Conservation (phyloP, 2,113 vertebrate genomes). For the Rhinolophus sinicus region DNA sequence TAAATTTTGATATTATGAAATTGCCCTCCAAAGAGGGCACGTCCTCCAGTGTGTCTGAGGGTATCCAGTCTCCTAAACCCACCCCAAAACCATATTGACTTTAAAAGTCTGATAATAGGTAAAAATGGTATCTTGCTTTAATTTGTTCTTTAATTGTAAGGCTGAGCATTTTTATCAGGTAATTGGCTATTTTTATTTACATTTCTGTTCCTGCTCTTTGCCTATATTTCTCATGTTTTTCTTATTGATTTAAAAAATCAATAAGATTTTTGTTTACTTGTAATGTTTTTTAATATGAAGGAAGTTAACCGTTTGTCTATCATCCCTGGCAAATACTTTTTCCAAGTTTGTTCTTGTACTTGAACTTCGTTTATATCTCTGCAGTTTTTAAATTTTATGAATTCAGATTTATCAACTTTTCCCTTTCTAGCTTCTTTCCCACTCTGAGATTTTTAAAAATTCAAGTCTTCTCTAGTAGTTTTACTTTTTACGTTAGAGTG, state of each 20-base stretch:
- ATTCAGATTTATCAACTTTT: neutral
- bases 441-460: neutral
- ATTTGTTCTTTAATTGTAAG: neutral
- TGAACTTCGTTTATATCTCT: neutral
- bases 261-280: neutral
- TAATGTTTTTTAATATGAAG: neutral
- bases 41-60: neutral
- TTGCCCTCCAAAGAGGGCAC: neutral
- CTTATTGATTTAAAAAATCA: neutral
- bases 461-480: neutral
- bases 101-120: neutral
- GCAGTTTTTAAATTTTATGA: neutral
- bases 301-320: neutral
- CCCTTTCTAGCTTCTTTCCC: neutral
- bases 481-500: neutral
- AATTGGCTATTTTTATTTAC: neutral
- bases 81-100: neutral
- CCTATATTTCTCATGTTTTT: neutral
- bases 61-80: neutral
- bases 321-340: neutral
- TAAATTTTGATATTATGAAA: neutral
- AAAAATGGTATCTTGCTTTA: neutral
- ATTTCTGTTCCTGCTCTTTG: neutral
- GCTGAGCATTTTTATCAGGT: neutral
- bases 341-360: neutral